Base-by-base conservation (phyloP, 2,797 vertebrate genomes). In the Chelmon rostratus region DNA sequence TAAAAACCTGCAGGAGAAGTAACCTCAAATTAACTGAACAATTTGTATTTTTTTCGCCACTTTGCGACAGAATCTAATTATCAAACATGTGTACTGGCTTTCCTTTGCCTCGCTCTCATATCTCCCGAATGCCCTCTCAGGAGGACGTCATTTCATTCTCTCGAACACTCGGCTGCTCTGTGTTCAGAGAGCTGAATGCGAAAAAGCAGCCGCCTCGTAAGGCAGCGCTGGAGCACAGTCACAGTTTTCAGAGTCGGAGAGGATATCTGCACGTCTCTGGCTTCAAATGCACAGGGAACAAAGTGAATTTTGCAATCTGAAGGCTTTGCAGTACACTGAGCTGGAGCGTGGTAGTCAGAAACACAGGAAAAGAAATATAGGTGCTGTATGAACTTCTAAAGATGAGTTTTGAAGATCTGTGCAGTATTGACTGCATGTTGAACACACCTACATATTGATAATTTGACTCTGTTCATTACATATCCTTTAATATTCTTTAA, bases 241-340 rank as follows among this genome's bases (percentile, higher is more conserved):
- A 68, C 81, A 73, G 70, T 81, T 88, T 83, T 79, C 74, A 72
- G 68, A 87, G 79, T 85, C 82, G 63, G 81, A 82, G 81, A 89
- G 78, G 83, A 88, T 77, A 78, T 86, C 86, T 82, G 86, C 73
- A 53, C 83, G 81, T 58, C 53, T 78, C 64, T 50, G 28, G 79
- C 85, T 88, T 91, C 91, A 89, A 86, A 90, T 83, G 59, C 73
- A 84, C 65, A 63, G 3, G 86, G 86, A 91, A 92, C 89, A 92
- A 91, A 92, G 88, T 83, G 84, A 86, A 87, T 90, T 89, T 92
- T 89, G 76, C 75, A 77, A 68, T 81, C 53, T 74, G 79, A 85
- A 73, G 75, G 57, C 70, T 89, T 75, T 10, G 40, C 75, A 33
- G 76, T 46, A 62, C 78, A 77, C 68, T 7, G 78, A 71, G 79